phyloP scores from a whole-genome alignment of 1,140 invertebrate genomes.

The Drosophila albomicans region DNA sequence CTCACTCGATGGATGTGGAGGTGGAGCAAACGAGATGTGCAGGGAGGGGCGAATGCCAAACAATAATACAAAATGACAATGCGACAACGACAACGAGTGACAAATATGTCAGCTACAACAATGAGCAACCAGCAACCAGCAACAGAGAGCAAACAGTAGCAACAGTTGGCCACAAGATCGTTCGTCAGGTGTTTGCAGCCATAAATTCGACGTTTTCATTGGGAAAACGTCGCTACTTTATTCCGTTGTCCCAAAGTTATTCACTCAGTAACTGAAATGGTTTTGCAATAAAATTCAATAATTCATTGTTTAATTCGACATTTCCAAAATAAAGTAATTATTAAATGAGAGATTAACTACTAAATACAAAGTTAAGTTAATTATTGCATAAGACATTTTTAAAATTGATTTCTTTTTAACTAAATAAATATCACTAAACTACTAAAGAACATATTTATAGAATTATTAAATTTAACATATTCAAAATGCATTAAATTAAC shows the following conservation, averaged over 20 bases:
- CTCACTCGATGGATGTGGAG: constrained; percentile 16
- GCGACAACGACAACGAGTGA: constrained; percentile 45
- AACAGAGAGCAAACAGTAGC: constrained; percentile 28
- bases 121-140: constrained; percentile 3
- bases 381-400: too few species aligned
- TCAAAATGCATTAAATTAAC: too few species aligned
- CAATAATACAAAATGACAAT: constrained; percentile 52
- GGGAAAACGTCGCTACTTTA: constrained; percentile 28
- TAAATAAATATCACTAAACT: too few species aligned
- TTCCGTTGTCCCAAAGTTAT: neutral
- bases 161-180: constrained; percentile 33
- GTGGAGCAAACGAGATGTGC: neutral
- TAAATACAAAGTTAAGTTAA: too few species aligned
- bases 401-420: too few species aligned
- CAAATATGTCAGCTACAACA: constrained; percentile 47
- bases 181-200: constrained; percentile 31
- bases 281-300: too few species aligned
- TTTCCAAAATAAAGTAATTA: too few species aligned
- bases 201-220: constrained; percentile 21
- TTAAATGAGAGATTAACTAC: too few species aligned
- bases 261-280: too few species aligned
- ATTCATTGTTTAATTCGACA: too few species aligned
- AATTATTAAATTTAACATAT: too few species aligned
- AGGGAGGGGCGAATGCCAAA: constrained; percentile 10
- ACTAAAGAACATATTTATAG: too few species aligned